Evolutionary conservation across 2,797 vertebrate genomes (phyloP).

Genomic region (Cichlasoma orientale): DNA sequence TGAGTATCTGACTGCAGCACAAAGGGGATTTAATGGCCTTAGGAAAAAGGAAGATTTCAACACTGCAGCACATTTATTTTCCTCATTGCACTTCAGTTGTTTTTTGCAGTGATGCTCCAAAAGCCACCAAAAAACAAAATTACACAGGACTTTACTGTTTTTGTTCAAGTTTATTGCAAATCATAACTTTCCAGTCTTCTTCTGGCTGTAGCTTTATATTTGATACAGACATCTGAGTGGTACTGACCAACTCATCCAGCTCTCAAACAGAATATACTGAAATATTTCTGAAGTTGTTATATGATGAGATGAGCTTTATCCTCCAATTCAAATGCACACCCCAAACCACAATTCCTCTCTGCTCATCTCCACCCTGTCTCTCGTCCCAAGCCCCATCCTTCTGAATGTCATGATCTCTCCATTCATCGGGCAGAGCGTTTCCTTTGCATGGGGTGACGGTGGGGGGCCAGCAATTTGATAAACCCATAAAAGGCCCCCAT

Average conservation of each 20-base stretch:
- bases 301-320: not conserved
- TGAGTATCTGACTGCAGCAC: conserved; percentile 4
- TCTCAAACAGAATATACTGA: not conserved
- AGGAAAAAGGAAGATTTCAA: not conserved
- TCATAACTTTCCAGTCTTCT: not conserved
- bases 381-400: conserved; percentile 30
- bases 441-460: conserved; percentile 61
- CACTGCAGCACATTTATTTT: not conserved
- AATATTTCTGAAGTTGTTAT: not conserved
- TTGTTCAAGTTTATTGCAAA: not conserved
- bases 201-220: not conserved
- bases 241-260: not conserved
- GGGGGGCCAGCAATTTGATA: conserved; percentile 73
- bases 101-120: not conserved
- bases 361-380: conserved; percentile 14
- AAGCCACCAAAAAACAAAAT: not conserved
- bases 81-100: not conserved
- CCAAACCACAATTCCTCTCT: not conserved
- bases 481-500: conserved; percentile 77
- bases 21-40: not conserved
- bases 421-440: conserved; percentile 75
- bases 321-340: not conserved
- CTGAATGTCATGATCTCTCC: conserved; percentile 77
- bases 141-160: not conserved
- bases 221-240: not conserved